Conservation (phyloP, 1,140 invertebrate genomes). For the Telenomus remus region DNA sequence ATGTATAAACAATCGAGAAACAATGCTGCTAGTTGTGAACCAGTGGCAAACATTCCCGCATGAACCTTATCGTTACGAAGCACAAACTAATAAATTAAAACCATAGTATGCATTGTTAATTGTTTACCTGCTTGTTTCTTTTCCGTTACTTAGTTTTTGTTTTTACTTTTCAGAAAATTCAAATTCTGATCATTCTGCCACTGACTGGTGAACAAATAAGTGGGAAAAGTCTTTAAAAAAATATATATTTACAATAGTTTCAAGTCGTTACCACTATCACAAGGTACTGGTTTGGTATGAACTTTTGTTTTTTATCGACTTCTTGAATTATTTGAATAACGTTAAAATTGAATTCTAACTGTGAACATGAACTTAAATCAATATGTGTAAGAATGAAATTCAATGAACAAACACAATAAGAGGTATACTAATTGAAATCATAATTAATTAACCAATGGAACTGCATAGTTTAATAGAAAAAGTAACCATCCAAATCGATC, state of each 20-base stretch:
- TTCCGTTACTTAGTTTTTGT: too few species aligned
- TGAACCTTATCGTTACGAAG: background rate
- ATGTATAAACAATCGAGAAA: constrained; percentile 20
- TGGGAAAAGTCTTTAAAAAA: background rate
- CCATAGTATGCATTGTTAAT: background rate
- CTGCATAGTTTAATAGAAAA: too few species aligned
- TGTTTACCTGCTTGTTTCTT: background rate
- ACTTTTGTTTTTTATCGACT: too few species aligned
- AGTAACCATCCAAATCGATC: too few species aligned
- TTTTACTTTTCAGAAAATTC: too few species aligned
- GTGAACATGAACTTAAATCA: too few species aligned
- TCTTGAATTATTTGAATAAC: too few species aligned
- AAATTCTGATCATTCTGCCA: constrained; percentile 2
- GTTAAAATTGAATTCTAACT: too few species aligned
- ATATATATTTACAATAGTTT: constrained; percentile 27
- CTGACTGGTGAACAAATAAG: background rate
- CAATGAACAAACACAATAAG: background rate
- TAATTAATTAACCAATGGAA: too few species aligned
- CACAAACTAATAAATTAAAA: background rate
- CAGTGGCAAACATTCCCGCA: constrained; percentile 10
- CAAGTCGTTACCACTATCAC: constrained; percentile 10
- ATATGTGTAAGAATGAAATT: too few species aligned
- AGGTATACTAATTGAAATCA: too few species aligned
- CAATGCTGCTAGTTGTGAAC: constrained; percentile 6
- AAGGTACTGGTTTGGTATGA: constrained; percentile 21